Percentiles rank a stretch among this genome's conserved stretches.
Conservation (phyloP, 2,888 invertebrate species). For the Mactromeris polynyma region DNA sequence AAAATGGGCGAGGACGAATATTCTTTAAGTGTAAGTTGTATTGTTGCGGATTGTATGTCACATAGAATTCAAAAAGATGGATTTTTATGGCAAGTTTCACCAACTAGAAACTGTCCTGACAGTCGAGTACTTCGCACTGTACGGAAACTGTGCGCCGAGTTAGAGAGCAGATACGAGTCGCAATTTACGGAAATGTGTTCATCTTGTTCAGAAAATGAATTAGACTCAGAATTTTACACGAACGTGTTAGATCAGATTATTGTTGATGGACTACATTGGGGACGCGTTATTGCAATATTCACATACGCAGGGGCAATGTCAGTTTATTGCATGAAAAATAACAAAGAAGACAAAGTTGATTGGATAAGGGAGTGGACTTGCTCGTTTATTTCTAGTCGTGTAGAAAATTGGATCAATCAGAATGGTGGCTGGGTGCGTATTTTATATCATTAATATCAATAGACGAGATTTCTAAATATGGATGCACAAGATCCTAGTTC, state of each 20-base stretch:
- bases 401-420: constrained; percentile 85
- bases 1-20: constrained; percentile 58
- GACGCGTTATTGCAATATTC: constrained; percentile 86
- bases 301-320: constrained; percentile 86
- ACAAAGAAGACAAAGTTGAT: constrained; percentile 82
- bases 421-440: constrained; percentile 86
- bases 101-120: constrained; percentile 73
- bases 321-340: constrained; percentile 82
- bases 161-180: constrained; percentile 82
- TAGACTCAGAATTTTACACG: constrained; percentile 81
- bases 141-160: constrained; percentile 82
- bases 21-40: constrained; percentile 61
- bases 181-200: constrained; percentile 81
- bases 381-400: constrained; percentile 83
- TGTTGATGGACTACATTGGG: constrained; percentile 87
- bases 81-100: constrained; percentile 89
- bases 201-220: constrained; percentile 56
- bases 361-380: constrained; percentile 85
- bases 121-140: constrained; percentile 72
- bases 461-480: too few relatives aligned
- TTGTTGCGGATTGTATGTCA: constrained; percentile 78
- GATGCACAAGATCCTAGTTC: too few relatives aligned
- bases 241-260: constrained; percentile 86
- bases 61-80: constrained; percentile 86
- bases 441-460: not conserved